phyloP scores from a whole-genome alignment of 2,888 invertebrate genomes.

The Brenthis ino region DNA sequence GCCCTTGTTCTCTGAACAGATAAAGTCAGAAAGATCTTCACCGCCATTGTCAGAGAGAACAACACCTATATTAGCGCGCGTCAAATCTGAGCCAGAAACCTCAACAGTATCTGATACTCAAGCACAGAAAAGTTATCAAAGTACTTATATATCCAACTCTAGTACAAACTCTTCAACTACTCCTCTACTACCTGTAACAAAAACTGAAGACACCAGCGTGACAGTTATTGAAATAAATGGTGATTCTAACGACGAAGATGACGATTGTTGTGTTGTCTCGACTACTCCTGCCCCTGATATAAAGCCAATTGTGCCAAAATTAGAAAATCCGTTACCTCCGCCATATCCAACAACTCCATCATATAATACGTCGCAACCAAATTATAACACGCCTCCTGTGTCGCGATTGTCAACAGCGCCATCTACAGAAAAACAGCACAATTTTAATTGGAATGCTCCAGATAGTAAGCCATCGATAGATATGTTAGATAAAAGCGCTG shows the following conservation, averaged over 20 bases:
- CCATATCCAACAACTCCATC: constrained; percentile 55
- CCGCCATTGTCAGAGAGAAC: constrained; percentile 53
- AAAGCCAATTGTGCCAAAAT: constrained; percentile 70
- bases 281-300: constrained; percentile 72
- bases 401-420: constrained; percentile 49
- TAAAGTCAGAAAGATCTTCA: constrained; percentile 69
- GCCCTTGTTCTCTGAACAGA: constrained; percentile 63
- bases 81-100: constrained; percentile 66
- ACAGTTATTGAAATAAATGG: constrained; percentile 77
- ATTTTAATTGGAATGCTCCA: constrained; percentile 77
- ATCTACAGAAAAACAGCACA: constrained; percentile 73
- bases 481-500: constrained; percentile 72
- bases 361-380: constrained; percentile 49
- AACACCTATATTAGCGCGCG: constrained; percentile 59
- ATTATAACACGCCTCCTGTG: constrained; percentile 40
- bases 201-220: constrained; percentile 60
- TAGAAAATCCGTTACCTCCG: constrained; percentile 56
- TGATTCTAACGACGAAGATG: constrained; percentile 76
- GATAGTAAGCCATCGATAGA: constrained; percentile 71
- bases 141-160: constrained; percentile 20
- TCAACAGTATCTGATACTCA: constrained; percentile 38
- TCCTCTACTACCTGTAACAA: constrained; percentile 62
- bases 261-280: constrained; percentile 76
- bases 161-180: constrained; percentile 37
- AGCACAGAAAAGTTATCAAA: constrained; percentile 44